Evolutionary conservation across 2,888 invertebrate species (phyloP), one percentile per base, ranked within the genome.

Genomic region (Cephus nigrinus): DNA sequence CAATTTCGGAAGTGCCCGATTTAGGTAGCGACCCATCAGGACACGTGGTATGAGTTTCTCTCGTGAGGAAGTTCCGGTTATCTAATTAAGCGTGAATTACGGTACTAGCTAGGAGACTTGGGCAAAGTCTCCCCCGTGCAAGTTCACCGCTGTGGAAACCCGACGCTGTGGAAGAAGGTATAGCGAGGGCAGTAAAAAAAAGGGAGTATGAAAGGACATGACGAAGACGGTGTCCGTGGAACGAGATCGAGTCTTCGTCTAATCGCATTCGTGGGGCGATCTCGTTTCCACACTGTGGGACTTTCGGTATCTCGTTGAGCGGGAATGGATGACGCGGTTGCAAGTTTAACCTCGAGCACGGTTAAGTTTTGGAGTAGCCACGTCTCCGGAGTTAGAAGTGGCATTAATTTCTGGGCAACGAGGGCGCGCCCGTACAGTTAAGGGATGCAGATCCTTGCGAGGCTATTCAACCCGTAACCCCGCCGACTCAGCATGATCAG

Each of bases 241-340:
- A 23, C 1, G 55, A 55, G 23, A 55, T 55, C 55, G 55, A 23
- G 55, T 55, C 55, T 55, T 55, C 55, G 55, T 55, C 55, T 23
- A 55, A 55, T 55, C 55, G 55, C 9, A 23, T 55, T 9, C 55
- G 9, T 2, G 55, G 23, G 23, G 23, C 55, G 55, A 55, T 55
- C 55, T 55, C 55, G 74, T 15, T 35, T 34, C 23, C 69, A 31
- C 68, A 1, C 69, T 31, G 2, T 74, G 23, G 68, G 12, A 4
- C 69, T 73, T 73, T 73, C 34, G 69, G 72, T 36, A 77, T 77
- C n/a, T 36, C 74, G 81, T 78, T 79, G 80, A 79, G 80, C 78
- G 87, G 85, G 82, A 88, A 88, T 87, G 82, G 87, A 88, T 86
- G 88, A 85, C 85, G 86, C 82, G 86, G 86, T 86, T 82, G 82